These are phyloP conservation scores for Danio aesculapii DNA, from an alignment of 2,797 vertebrate genomes.

Conservation along the genomic window DNA sequence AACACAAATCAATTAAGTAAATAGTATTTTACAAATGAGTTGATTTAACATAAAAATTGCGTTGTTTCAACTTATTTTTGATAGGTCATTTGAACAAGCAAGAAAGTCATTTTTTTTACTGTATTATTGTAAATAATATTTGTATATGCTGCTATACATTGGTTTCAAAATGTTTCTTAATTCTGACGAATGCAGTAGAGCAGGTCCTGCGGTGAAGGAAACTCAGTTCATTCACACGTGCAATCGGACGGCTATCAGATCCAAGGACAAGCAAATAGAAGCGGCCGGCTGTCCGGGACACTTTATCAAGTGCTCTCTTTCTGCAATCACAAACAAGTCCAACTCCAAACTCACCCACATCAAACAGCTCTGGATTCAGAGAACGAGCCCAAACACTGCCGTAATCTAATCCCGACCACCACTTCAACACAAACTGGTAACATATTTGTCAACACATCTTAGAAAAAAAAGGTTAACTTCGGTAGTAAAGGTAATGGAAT, in stretches of 20 bases:
- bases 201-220: conserved; percentile 75
- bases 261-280: conserved; percentile 86
- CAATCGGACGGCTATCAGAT: conserved; percentile 82
- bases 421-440: conserved; percentile 1
- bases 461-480: neutral
- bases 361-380: conserved; percentile 3
- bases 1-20: too few relatives aligned
- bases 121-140: too few relatives aligned
- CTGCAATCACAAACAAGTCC: conserved; percentile 74
- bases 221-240: conserved; percentile 84
- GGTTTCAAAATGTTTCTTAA: neutral
- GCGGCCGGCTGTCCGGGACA: conserved; percentile 72
- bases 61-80: too few relatives aligned
- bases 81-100: too few relatives aligned
- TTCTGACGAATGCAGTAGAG: too few relatives aligned
- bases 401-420: neutral
- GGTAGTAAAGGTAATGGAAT: too few relatives aligned
- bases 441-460: neutral
- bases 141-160: neutral
- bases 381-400: neutral
- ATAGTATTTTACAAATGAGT: too few relatives aligned
- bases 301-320: conserved; percentile 77
- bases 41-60: too few relatives aligned
- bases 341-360: conserved; percentile 62
- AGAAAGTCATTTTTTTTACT: too few relatives aligned